Percentiles rank a stretch among this genome's conserved stretches.
phyloP scores from a whole-genome alignment of 2,888 invertebrate species.

The Harpagoxenus sublaevis region DNA sequence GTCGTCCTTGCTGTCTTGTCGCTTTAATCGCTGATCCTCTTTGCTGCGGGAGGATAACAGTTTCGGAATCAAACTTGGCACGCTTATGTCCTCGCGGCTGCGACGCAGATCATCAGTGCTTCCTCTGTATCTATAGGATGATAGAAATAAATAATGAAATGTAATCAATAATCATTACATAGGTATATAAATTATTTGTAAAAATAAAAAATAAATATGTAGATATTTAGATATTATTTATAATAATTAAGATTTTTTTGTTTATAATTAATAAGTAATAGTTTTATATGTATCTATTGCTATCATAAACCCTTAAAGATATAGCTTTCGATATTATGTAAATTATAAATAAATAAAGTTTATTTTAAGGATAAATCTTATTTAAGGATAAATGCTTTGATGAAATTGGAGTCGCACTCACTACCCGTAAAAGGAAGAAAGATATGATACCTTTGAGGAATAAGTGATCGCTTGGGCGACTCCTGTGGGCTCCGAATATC shows the following conservation, averaged over 20 bases:
- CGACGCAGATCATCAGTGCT: constrained; percentile 84
- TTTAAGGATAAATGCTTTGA: background rate
- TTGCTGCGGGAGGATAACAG: constrained; percentile 80
- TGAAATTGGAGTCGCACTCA: background rate
- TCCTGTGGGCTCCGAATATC: constrained; percentile 84
- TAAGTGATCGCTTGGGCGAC: constrained; percentile 83
- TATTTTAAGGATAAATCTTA: background rate
- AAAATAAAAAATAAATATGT: constrained; percentile 1
- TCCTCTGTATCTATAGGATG: constrained; percentile 80
- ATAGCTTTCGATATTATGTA: background rate
- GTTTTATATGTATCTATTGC: background rate
- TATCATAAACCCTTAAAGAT: background rate
- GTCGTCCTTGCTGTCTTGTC: constrained; percentile 84
- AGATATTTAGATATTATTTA: background rate
- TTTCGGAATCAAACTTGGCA: constrained; percentile 85
- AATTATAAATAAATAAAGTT: background rate
- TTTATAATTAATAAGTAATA: background rate
- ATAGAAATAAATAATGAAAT: background rate
- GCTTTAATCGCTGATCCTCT: constrained; percentile 81
- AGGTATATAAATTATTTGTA: background rate
- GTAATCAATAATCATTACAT: no score
- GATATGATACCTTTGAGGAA: constrained; percentile 82
- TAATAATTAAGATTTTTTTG: background rate
- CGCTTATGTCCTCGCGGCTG: constrained; percentile 83
- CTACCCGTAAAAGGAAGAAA: background rate